A percentile compares a stretch with the other conserved stretches of the same genome.
Evolutionary conservation across 2,888 invertebrate species (phyloP).

Genomic region (Clivina fossor): DNA sequence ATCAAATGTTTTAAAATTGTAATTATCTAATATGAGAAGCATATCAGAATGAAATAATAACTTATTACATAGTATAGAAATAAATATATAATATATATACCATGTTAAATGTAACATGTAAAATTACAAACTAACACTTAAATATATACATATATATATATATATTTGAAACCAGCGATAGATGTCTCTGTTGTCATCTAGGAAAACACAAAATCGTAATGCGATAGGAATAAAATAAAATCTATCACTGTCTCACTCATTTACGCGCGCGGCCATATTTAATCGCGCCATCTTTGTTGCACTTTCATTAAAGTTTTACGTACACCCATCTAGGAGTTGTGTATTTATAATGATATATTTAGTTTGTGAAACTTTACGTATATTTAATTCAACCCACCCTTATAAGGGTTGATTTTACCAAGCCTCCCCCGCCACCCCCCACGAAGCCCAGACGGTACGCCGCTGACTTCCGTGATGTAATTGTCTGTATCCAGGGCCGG

Average conservation of each 20-base stretch:
- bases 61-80: too few relatives aligned
- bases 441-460: background rate
- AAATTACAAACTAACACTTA: too few relatives aligned
- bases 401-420: conserved; percentile 5
- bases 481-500: conserved; percentile 34
- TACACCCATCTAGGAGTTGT: conserved; percentile 31
- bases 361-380: conserved; percentile 35
- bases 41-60: too few relatives aligned
- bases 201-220: background rate
- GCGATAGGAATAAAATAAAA: conserved; percentile 1
- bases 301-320: conserved; percentile 30
- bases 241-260: conserved; percentile 4
- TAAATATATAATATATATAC: too few relatives aligned
- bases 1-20: too few relatives aligned
- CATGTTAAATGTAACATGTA: too few relatives aligned
- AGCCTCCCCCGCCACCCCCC: too few relatives aligned
- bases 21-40: too few relatives aligned
- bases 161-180: background rate
- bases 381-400: conserved; percentile 37
- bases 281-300: conserved; percentile 9
- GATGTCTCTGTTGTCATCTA: background rate
- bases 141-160: too few relatives aligned
- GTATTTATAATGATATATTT: conserved; percentile 34
- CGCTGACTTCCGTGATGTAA: conserved; percentile 33
- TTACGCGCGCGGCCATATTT: too few relatives aligned